Percentiles rank a stretch among this genome's conserved stretches.
phyloP scores from a whole-genome alignment of 2,797 vertebrate genomes.

The Lacerta bilineata region DNA sequence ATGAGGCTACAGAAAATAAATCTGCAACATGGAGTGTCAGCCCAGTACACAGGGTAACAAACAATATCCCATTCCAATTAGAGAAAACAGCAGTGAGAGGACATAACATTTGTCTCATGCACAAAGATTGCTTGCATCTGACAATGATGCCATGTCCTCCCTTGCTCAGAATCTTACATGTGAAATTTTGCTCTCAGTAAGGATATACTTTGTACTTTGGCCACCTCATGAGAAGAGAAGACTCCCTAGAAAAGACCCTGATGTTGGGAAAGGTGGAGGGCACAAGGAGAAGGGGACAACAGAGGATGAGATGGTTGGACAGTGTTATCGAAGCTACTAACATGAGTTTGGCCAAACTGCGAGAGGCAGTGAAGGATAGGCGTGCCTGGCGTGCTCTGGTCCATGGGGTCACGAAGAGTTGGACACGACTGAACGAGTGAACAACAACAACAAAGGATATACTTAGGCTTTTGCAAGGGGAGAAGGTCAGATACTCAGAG shows the following conservation, averaged over 20 bases:
- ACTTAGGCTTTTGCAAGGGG: constrained; percentile 44
- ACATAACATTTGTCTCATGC: background rate
- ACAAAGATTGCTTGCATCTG: background rate
- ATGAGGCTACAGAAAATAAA: background rate
- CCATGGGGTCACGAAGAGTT: too few species aligned
- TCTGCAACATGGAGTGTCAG: background rate
- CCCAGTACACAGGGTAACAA: too few species aligned
- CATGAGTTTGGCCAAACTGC: too few species aligned
- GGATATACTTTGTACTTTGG: background rate
- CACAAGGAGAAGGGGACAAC: too few species aligned
- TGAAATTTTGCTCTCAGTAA: constrained; percentile 40
- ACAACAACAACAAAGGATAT: background rate
- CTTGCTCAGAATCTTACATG: rapidly evolving
- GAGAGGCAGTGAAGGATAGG: too few species aligned
- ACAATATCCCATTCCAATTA: background rate
- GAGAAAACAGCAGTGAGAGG: background rate
- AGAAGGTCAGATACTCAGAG: background rate
- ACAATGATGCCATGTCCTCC: rapidly evolving
- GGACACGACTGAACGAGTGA: too few species aligned
- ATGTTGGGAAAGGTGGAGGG: too few species aligned
- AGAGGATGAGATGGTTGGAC: too few species aligned
- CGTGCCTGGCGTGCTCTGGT: too few species aligned
- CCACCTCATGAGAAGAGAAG: too few species aligned
- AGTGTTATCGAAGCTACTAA: too few species aligned
- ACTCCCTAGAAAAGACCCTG: too few species aligned